Evolutionary conservation across 2,888 invertebrate genomes (phyloP).

Genomic region (Lottia scabra): DNA sequence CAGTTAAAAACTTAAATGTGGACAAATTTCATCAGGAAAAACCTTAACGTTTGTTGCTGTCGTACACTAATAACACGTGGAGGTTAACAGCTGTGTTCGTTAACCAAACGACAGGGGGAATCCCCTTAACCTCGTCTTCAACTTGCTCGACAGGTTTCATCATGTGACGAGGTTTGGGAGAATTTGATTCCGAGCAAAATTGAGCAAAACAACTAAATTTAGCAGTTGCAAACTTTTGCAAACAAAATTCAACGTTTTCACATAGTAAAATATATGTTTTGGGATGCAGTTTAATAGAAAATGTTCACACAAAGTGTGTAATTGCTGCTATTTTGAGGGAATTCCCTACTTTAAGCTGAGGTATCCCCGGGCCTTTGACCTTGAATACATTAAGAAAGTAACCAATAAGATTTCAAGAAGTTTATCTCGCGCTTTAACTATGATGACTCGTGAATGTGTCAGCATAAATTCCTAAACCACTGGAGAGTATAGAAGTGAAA

Average conservation of each 20-base stretch:
- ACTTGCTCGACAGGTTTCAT: not conserved
- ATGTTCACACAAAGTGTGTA: not conserved
- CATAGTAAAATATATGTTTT: not conserved
- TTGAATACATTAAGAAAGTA: not conserved
- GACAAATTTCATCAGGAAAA: not conserved
- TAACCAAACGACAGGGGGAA: not conserved
- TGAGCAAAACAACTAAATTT: not conserved
- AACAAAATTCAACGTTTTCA: not conserved
- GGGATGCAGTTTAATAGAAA: not conserved
- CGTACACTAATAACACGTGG: not conserved
- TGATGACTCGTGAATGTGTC: not conserved
- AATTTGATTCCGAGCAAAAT: not conserved
- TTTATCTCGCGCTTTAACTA: not conserved
- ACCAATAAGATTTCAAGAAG: not conserved
- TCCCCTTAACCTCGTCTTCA: not conserved
- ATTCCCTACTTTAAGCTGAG: not conserved
- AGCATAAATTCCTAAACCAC: not conserved
- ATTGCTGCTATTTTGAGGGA: too few species aligned
- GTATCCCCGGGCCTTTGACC: not conserved
- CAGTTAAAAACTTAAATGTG: too few species aligned
- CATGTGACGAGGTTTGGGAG: not conserved
- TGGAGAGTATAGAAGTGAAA: not conserved
- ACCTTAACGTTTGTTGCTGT: not conserved
- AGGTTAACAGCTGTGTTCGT: not conserved
- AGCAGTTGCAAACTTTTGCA: not conserved